Percentiles rank a stretch among this genome's conserved stretches.
Evolutionary conservation across 1,140 invertebrate species (phyloP).

Genomic region (Psix sp.): DNA sequence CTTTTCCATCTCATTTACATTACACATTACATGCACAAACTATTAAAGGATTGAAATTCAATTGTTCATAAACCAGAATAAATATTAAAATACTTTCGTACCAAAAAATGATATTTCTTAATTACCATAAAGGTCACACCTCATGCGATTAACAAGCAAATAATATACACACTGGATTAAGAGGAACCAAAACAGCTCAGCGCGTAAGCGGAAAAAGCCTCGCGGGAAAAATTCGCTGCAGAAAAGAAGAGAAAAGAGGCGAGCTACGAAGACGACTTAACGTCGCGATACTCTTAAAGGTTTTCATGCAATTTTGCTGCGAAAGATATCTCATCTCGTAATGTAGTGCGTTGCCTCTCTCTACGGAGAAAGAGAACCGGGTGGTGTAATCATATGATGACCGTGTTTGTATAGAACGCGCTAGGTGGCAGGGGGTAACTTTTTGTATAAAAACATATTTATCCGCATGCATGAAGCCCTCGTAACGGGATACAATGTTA

Average conservation of each 20-base stretch:
- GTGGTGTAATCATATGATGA: conserved; percentile 65
- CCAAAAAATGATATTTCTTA: no score
- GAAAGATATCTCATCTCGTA: conserved; percentile 66
- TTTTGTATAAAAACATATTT: conserved; percentile 68
- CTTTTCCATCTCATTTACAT: no score
- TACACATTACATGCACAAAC: no score
- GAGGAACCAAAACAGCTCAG: no score
- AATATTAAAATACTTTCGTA: no score
- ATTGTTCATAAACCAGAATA: no score
- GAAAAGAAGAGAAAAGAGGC: conserved; percentile 9
- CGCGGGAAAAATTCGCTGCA: conserved; percentile 17
- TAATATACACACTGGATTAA: no score
- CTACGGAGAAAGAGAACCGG: conserved; percentile 51
- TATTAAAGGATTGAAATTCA: no score
- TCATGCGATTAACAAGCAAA: no score
- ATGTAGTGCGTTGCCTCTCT: conserved; percentile 59
- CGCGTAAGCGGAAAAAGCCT: conserved; percentile 9
- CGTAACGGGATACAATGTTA: conserved; percentile 59
- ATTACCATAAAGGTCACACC: no score
- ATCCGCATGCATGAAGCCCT: conserved; percentile 64
- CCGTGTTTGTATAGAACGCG: conserved; percentile 59
- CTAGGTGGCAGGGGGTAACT: conserved; percentile 61
- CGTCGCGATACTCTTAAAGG: conserved; percentile 63
- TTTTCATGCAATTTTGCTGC: conserved; percentile 62
- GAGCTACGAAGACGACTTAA: conserved; percentile 16